Evolutionary conservation across 1,140 invertebrate genomes (phyloP), one percentile per base, ranked within the genome.

Genomic region (Halyomorpha halys): DNA sequence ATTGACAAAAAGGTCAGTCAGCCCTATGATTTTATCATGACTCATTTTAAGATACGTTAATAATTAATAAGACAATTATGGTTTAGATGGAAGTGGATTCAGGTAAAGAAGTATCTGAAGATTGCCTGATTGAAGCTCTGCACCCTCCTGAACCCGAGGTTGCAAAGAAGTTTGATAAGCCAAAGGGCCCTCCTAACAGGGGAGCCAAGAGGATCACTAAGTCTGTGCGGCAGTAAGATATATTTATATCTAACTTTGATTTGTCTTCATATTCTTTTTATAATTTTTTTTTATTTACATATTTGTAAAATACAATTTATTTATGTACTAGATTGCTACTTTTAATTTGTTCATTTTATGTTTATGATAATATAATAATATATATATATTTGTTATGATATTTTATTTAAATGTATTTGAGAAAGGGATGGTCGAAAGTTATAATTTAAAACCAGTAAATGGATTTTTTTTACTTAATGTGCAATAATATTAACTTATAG

Each of bases 161-260:
- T 8, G 59, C 27, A 0, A 44, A 54, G 25, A 91, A 93, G 69
- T 97, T 97, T 80, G 89, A 89, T 27, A 96, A 95, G 77, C 94
- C 94, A 14, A 95, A 94, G 78, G 93, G 92, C 44, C 94, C 94
- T 67, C 89, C 90, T 4, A 88, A 89, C 70, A 80, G 94, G 71
- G 94, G 94, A 53, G 91, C 91, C 11, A 92, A 91, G 76, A 80
- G 93, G 66, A 81, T 96, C 66, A 94, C 90, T 61, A 91, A 88
- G 77, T 72, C 83, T 44, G 39, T 49, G 44, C 54, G 54, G n/a
- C 64, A 65, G 59, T 65, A 65, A 65, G 56, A 18, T 21, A 18
- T 63, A 21, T 23, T 39, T 39, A 39, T 39, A 39, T 39, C 34
- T 39, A 39, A 39, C 34, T 61, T 61, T 34, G 2, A 61, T 19